A percentile compares a stretch with the other conserved stretches of the same genome.
phyloP scores from a whole-genome alignment of 1,140 invertebrate genomes.

The Hypsibius dujardini region DNA sequence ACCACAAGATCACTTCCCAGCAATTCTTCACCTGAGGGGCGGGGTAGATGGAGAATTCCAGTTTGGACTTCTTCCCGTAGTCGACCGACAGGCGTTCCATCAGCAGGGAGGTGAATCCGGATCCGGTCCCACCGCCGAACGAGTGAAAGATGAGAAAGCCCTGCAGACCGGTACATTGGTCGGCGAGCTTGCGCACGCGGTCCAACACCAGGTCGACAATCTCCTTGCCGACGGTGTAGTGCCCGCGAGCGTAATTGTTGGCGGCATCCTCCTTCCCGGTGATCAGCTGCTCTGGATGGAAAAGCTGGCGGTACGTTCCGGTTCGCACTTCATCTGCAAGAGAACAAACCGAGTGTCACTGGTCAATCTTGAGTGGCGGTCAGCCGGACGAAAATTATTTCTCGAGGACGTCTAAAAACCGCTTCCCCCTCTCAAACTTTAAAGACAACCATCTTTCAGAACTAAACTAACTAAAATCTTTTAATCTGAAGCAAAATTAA shows the following conservation, averaged over 20 bases:
- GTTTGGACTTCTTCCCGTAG: conserved; percentile 50
- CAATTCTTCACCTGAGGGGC: conserved; percentile 43
- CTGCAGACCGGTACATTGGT: conserved; percentile 58
- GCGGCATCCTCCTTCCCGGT: conserved; percentile 65
- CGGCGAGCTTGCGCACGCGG: conserved; percentile 44
- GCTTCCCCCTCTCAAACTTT: too few relatives aligned
- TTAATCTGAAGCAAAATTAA: too few relatives aligned
- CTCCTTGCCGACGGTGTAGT: conserved; percentile 43
- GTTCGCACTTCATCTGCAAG: conserved; percentile 27
- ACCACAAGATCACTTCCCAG: too few relatives aligned
- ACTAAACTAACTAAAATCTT: too few relatives aligned
- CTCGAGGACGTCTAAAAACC: too few relatives aligned
- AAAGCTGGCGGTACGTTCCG: conserved; percentile 48
- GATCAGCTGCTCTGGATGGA: conserved; percentile 64
- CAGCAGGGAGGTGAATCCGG: conserved; percentile 54
- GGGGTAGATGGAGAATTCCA: conserved; percentile 60
- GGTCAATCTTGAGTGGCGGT: too few relatives aligned
- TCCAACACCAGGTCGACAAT: conserved; percentile 34
- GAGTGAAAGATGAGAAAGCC: conserved; percentile 42
- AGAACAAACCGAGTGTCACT: conserved; percentile 20
- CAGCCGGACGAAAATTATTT: too few relatives aligned
- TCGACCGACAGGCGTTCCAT: conserved; percentile 49
- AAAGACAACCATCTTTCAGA: too few relatives aligned
- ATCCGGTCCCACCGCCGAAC: conserved; percentile 45
- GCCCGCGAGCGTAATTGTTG: conserved; percentile 41